Conservation (phyloP, 2,797 vertebrate species). For the Momotus momota region DNA sequence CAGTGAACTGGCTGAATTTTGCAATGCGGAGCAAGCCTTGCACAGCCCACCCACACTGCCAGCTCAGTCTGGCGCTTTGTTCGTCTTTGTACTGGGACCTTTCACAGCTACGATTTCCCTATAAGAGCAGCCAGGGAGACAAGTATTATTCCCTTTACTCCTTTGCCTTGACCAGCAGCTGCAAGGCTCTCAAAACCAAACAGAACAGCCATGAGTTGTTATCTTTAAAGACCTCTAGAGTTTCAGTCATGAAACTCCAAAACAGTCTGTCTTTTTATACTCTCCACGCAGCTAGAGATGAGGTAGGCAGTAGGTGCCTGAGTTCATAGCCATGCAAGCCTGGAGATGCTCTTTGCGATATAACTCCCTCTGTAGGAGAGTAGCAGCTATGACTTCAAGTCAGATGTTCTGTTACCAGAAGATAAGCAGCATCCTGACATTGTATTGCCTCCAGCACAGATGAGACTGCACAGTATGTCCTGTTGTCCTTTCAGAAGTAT, state of each 20-base stretch:
- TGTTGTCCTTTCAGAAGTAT: neutral
- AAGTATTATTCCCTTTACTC: neutral
- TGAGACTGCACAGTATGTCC: neutral
- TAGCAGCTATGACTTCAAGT: neutral
- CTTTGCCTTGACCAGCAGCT: neutral
- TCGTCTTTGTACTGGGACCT: neutral
- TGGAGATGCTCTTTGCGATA: neutral
- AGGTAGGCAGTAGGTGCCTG: neutral
- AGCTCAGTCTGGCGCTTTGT: neutral
- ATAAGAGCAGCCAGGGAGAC: neutral
- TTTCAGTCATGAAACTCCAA: neutral
- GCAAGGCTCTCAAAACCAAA: neutral
- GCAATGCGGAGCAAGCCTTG: neutral
- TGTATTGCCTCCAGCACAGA: neutral
- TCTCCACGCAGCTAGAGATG: neutral
- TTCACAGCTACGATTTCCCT: neutral
- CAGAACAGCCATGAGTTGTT: neutral
- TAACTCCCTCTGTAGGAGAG: neutral
- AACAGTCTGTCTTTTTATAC: neutral
- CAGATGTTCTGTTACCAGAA: neutral
- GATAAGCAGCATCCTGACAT: neutral
- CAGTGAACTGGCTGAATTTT: slow-evolving; percentile 7
- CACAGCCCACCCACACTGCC: slow-evolving; percentile 1
- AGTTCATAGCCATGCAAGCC: neutral
- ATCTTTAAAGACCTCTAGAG: neutral